These are phyloP conservation scores for Pipistrellus pipistrellus DNA, from an alignment of 2,797 vertebrate genomes.

Conservation along the genomic window DNA sequence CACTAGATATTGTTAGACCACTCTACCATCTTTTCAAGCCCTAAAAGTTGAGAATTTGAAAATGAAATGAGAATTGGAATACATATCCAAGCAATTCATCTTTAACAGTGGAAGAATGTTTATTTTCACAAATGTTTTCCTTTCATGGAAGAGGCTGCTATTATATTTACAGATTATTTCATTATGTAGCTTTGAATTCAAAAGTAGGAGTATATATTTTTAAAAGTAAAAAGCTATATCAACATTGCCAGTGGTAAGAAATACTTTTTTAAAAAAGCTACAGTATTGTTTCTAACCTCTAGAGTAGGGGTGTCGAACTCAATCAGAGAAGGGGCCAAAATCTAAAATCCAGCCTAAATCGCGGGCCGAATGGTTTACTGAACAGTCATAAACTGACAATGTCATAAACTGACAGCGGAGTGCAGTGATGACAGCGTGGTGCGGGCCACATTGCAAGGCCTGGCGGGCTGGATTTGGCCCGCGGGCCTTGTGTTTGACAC, in stretches of 20 bases:
- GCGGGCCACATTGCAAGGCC: too few species aligned
- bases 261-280: slow-evolving; percentile 26
- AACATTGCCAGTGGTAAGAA: slow-evolving; percentile 33
- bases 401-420: too few species aligned
- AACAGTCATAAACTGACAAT: too few species aligned
- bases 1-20: background rate
- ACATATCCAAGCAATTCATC: slow-evolving; percentile 39
- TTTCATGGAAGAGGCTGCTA: slow-evolving; percentile 6
- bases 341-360: too few species aligned
- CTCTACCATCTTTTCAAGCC: background rate
- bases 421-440: too few species aligned
- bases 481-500: too few species aligned
- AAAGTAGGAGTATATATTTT: slow-evolving; percentile 45
- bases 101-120: slow-evolving; percentile 20
- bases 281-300: slow-evolving; percentile 34
- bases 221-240: slow-evolving; percentile 33
- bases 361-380: too few species aligned
- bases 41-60: slow-evolving; percentile 47
- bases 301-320: too few species aligned
- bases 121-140: slow-evolving; percentile 43
- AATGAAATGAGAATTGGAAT: slow-evolving; percentile 42
- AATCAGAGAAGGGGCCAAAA: too few species aligned
- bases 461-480: too few species aligned
- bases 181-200: slow-evolving; percentile 38
- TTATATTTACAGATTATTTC: slow-evolving; percentile 61